Evolutionary conservation across 1,140 invertebrate species (phyloP), one percentile per base, ranked within the genome.

Genomic region (Psilanteris sp.): DNA sequence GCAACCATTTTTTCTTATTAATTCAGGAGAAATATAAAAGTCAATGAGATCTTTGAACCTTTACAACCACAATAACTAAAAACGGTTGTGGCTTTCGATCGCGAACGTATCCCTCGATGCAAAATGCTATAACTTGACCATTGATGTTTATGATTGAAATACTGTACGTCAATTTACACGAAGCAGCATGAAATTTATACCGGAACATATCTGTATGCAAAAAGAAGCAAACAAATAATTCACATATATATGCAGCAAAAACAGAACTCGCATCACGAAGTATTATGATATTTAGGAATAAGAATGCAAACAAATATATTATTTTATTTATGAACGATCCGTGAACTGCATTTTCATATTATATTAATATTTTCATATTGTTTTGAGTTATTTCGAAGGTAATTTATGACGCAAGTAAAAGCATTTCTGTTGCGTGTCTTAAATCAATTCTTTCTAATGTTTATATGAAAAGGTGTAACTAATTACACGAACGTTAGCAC

Each of bases 391-490:
- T n/a, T n/a, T n/a, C n/a, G n/a, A n/a, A n/a, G n/a, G n/a, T n/a
- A n/a, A n/a, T n/a, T n/a, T n/a, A n/a, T n/a, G n/a, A n/a, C n/a
- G n/a, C n/a, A n/a, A n/a, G n/a, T n/a, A n/a, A 41, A 41, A 57
- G 9, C 18, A 31, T 43, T 13, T 32, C 16, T 14, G 5, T 24
- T n/a, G n/a, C 13, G 24, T 20, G 27, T 24, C 22, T 22, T n/a
- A 5, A 26, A 52, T 39, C 26, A 55, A 34, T 26, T 36, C 32
- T 34, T 61, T 54, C 54, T 55, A 68, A 62, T 48, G 43, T 55
- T 75, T 68, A 57, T 61, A 41, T 36, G 41, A 64, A 37, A 34
- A 70, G 52, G 55, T 64, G 52, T 52, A 70, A 70, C 50, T 76
- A 76, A 70, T 76, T 66, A 76, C 41, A 64, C 55, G 6, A 24